Evolutionary conservation across 2,113 vertebrate genomes (phyloP).

Genomic region (Pyrgilauda ruficollis): DNA sequence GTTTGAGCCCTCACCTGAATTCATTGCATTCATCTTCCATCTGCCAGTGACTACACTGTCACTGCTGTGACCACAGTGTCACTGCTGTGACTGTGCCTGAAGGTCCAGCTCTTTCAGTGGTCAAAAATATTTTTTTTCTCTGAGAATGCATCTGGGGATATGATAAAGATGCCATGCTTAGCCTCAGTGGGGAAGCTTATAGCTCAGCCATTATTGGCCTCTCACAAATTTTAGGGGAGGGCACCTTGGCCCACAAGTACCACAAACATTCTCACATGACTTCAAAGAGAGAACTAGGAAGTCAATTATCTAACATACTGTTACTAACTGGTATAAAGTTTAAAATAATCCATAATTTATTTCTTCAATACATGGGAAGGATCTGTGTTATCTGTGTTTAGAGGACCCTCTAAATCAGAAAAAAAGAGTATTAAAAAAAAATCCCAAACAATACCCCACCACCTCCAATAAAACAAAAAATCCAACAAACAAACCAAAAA

Average conservation of each 20-base stretch:
- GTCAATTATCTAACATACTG: background rate
- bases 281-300: background rate
- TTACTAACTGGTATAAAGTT: background rate
- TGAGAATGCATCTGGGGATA: background rate
- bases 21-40: background rate
- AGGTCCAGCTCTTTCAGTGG: background rate
- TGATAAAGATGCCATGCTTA: background rate
- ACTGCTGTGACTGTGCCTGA: background rate
- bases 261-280: background rate
- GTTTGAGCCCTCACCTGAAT: background rate
- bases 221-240: background rate
- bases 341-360: conserved; percentile 1
- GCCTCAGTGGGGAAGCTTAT: background rate
- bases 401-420: background rate
- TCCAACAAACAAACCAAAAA: background rate
- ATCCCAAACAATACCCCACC: accelerated
- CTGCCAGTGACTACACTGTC: background rate
- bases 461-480: background rate
- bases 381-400: background rate
- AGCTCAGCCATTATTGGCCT: background rate
- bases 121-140: background rate
- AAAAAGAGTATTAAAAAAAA: background rate
- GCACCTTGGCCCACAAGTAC: background rate
- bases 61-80: background rate
- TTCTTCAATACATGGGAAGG: background rate